Base-by-base conservation (phyloP, 2,888 invertebrate species). In the Liodrosophila aerea region DNA sequence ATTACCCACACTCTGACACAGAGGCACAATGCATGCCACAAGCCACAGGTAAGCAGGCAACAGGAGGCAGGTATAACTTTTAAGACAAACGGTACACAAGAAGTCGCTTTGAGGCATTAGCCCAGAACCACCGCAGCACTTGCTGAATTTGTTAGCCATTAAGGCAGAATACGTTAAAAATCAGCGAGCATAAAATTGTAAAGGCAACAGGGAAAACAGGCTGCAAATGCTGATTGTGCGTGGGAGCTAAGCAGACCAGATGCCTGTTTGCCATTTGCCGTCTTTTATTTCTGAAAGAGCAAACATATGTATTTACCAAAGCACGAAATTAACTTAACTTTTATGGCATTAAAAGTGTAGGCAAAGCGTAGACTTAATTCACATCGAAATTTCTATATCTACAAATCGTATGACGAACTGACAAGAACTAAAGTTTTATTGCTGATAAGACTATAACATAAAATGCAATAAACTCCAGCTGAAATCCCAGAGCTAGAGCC, bases 361-460 rank as follows among this genome's bases (percentile, higher is more conserved):
- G 5, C 5, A 22, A 22, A 22, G 29, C 30, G 39, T 22, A 22
- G 22, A 22, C 5, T 4, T 22, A 22, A 4, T 4, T 22, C 2
- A 22, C 5, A 22, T 22, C 5, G 2, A 22, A 4, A 22, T 22
- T 2, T 4, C 2, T 22, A 5, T 22, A 22, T 22, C 22, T 22
- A 22, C 22, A 22, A 22, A 22, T 22, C 22, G 22, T 4, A 9
- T 63, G 53, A 49, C 54, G 45, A 45, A 47, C 39, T 61, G 62
- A 47, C 46, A 47, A 62, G 71, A 64, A 67, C 66, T 67, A 76
- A 63, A 66, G 62, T 67, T 77, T 81, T 77, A 83, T 73, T 73
- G 61, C 53, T 78, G 78, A 86, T 86, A 82, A 68, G 69, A 45
- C 60, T 50, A 53, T 62, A 75, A 86, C 86, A 83, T 64, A 47